Conservation (phyloP, 2,113 vertebrate genomes). For the Ophthalmolycus amberensis region DNA sequence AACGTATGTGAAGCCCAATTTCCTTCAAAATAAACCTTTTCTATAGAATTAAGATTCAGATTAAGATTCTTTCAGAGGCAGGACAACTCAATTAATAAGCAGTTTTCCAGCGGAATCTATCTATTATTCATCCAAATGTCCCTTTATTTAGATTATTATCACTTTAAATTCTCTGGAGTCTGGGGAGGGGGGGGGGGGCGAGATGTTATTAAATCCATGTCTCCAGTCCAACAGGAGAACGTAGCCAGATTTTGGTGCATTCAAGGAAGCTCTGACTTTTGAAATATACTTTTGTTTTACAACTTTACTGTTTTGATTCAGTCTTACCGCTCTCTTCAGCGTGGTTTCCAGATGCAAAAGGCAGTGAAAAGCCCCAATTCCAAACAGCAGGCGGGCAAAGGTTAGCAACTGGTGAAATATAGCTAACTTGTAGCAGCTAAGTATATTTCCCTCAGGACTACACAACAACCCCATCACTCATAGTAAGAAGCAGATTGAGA, state of each 20-base stretch:
- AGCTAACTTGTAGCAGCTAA: background rate
- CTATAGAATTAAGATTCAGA: background rate
- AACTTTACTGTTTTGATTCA: background rate
- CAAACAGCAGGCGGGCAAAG: background rate
- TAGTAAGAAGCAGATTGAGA: background rate
- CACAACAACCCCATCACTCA: background rate
- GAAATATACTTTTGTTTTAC: background rate
- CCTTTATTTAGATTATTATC: constrained; percentile 41
- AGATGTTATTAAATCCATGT: constrained; percentile 24
- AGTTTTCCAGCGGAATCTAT: constrained; percentile 28
- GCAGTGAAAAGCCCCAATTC: background rate
- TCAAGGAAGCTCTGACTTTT: background rate
- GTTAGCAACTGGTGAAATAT: background rate
- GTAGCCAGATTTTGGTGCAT: constrained; percentile 29
- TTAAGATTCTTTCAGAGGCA: background rate
- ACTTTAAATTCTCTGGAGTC: constrained; percentile 40
- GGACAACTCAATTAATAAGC: constrained; percentile 35
- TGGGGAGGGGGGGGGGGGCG: background rate
- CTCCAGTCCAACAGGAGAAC: constrained; percentile 27
- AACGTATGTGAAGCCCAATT: constrained; percentile 4
- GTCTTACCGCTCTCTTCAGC: background rate
- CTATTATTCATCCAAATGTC: constrained; percentile 64
- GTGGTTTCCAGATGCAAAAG: background rate
- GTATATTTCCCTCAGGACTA: constrained; percentile 3
- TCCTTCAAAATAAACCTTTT: background rate